Evolutionary conservation across 2,797 vertebrate genomes (phyloP).

Genomic region (Oreonectes daqikongensis): DNA sequence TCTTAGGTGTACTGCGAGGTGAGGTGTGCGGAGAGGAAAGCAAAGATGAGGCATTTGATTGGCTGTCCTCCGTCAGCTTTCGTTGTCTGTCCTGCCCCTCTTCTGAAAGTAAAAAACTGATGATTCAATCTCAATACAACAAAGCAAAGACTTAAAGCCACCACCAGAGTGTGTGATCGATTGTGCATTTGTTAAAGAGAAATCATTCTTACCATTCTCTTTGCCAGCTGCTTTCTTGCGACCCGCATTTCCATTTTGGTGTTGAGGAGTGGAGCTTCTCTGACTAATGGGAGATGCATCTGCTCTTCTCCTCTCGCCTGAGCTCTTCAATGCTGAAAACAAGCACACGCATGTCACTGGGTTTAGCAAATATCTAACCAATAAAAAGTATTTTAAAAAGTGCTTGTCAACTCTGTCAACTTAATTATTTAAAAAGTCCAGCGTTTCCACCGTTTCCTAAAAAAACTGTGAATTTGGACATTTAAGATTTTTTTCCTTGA

Average conservation of each 20-base stretch:
- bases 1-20: conserved; percentile 81
- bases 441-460: too few species aligned
- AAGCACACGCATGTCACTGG: neutral
- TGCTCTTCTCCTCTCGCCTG: conserved; percentile 84
- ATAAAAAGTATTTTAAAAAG: too few species aligned
- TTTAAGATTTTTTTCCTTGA: too few species aligned
- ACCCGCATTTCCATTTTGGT: conserved; percentile 81
- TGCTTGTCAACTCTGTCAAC: too few species aligned
- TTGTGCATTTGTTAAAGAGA: neutral
- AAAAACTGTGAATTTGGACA: too few species aligned
- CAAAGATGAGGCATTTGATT: conserved; percentile 80
- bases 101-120: conserved; percentile 83
- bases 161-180: neutral
- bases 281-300: conserved; percentile 90
- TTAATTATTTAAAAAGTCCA: too few species aligned
- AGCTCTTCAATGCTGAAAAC: conserved; percentile 87
- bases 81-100: conserved; percentile 81
- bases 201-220: conserved; percentile 84
- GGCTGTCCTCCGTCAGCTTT: conserved; percentile 77
- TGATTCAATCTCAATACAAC: conserved; percentile 56
- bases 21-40: conserved; percentile 84
- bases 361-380: too few species aligned
- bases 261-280: conserved; percentile 83
- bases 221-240: conserved; percentile 92
- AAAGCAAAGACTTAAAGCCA: neutral